Evolutionary conservation across 2,797 vertebrate genomes (phyloP).

Genomic region (Sarcophilus harrisii): DNA sequence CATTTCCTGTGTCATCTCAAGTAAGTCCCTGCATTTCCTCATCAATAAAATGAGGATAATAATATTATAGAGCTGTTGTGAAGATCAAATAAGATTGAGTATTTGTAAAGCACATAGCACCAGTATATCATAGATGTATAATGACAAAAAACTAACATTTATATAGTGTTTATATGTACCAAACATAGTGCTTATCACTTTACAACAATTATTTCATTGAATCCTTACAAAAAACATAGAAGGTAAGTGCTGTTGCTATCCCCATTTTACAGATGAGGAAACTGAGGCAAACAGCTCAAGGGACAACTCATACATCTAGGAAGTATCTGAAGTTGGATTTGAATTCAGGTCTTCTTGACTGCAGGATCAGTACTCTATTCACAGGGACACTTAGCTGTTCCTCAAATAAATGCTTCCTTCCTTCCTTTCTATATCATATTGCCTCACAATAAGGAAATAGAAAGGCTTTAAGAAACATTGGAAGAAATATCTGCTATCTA

Average conservation of each 20-base stretch:
- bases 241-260: not conserved
- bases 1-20: too few relatives aligned
- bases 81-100: not conserved
- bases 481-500: not conserved
- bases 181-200: not conserved
- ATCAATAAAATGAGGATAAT: too few relatives aligned
- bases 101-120: not conserved
- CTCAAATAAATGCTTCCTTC: not conserved
- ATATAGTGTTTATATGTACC: not conserved
- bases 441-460: not conserved
- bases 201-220: not conserved
- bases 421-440: not conserved
- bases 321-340: not conserved
- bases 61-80: not conserved
- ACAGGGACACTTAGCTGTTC: not conserved
- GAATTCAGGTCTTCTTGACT: not conserved
- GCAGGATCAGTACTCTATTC: not conserved
- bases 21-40: too few relatives aligned
- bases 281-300: not conserved
- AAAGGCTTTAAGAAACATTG: not conserved
- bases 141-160: not conserved
- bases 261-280: too few relatives aligned
- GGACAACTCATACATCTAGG: not conserved
- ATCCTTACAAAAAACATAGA: not conserved
- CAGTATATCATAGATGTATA: not conserved